Evolutionary conservation across 1,140 invertebrate genomes (phyloP), one percentile per base, ranked within the genome.

Genomic region (Semibalanus balanoides): DNA sequence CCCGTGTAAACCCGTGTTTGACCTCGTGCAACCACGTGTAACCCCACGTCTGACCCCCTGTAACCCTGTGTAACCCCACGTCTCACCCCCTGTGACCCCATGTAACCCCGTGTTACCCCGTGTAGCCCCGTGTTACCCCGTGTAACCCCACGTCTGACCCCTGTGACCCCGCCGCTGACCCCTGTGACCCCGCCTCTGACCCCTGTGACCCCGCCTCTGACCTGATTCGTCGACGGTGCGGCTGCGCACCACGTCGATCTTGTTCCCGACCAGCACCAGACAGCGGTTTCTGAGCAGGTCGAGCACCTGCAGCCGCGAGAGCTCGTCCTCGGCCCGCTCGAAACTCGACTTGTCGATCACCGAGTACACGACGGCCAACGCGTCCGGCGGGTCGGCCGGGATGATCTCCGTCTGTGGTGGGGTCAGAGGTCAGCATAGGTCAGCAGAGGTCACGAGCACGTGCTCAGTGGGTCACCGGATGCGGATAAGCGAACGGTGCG

Each of bases 161-260:
- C 35, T 5, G 35, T 40, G n/a, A n/a, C n/a, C n/a, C n/a, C n/a
- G n/a, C n/a, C n/a, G 5, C 35, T 40, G 35, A 40, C 35, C 35
- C 35, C 35, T 7, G n/a, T 25, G 51, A 64, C 22, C 51, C 22
- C 51, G 22, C 7, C 51, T 19, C 14, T 14, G 1, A 7, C 22
- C 51, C 51, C 22, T 64, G 11, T 11, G 51, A 25, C 22, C 9
- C 11, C 9, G 22, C 1, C 51, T 64, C 19, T n/a, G n/a, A 40
- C 35, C 35, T 76, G 28, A 76, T 29, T 51, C 29, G 25, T 71
- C 91, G 27, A 98, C 92, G 30, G 92, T 90, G 82, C 95, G 87
- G 81, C 92, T 94, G 78, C 96, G 86, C 31, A 94, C 96, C 80
- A 98, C 87, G 84, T 98, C 96, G 76, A 94, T 92, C 86, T 98